Percentiles rank a stretch among this genome's conserved stretches.
These are phyloP conservation scores for silkworm (Bombyx mori) DNA, from an alignment of 1,140 invertebrate genomes.

Conservation along the genomic window ASM3026992v2 NC_085111.1:15513501-15514000, in stretches of 20 bases:
- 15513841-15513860: too few species aligned
- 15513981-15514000: slow-evolving; percentile 42
- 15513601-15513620: slow-evolving; percentile 99
- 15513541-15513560: slow-evolving; percentile 98
- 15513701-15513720: slow-evolving; percentile 93
- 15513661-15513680: slow-evolving; percentile 99
- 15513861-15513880: slow-evolving; percentile 13
- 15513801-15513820: slow-evolving; percentile 38
- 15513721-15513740: slow-evolving; percentile 97
- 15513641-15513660: slow-evolving; percentile 99
- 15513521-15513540: slow-evolving; percentile 89
- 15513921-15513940: slow-evolving; percentile 15
- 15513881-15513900: slow-evolving; percentile 35
- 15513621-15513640: slow-evolving; percentile 94
- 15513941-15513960: slow-evolving; percentile 16
- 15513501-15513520: slow-evolving; percentile 97
- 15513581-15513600: slow-evolving; percentile 99
- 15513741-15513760: slow-evolving; percentile 92
- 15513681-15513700: slow-evolving; percentile 98
- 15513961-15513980: slow-evolving; percentile 55
- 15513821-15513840: not conserved
- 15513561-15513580: slow-evolving; percentile 97
- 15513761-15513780: slow-evolving; percentile 96
- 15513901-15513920: slow-evolving; percentile 13
- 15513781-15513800: slow-evolving; percentile 85